These are phyloP conservation scores for Notodonta ziczac DNA, from an alignment of 2,888 invertebrate species.

Conservation along the genomic window DNA sequence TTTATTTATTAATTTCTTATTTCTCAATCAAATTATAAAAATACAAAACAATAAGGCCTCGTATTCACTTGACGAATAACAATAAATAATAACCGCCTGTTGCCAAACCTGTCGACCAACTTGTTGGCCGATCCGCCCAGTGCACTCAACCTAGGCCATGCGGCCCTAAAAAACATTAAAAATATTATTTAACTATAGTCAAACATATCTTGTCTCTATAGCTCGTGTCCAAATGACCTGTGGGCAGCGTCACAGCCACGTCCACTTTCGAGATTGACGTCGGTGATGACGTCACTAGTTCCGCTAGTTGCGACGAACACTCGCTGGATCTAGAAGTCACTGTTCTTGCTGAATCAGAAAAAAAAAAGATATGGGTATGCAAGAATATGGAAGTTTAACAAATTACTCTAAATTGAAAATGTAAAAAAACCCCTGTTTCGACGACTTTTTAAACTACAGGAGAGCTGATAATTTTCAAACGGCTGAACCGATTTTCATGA, in stretches of 20 bases:
- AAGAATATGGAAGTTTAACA: too few relatives aligned
- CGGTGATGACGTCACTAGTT: slow-evolving; percentile 68
- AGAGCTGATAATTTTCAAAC: too few relatives aligned
- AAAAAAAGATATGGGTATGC: too few relatives aligned
- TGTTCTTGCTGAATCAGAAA: slow-evolving; percentile 60
- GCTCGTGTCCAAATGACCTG: slow-evolving; percentile 66
- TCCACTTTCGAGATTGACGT: slow-evolving; percentile 71
- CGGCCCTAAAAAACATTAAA: background rate
- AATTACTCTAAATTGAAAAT: too few relatives aligned
- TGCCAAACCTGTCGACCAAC: background rate
- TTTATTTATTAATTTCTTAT: background rate
- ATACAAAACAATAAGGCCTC: background rate
- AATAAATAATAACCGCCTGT: background rate
- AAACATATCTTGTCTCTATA: slow-evolving; percentile 77
- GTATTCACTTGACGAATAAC: background rate
- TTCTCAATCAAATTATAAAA: background rate
- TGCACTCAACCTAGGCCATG: background rate
- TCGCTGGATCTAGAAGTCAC: slow-evolving; percentile 80
- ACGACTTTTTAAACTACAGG: too few relatives aligned
- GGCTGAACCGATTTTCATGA: too few relatives aligned
- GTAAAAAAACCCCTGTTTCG: too few relatives aligned
- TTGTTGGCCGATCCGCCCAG: background rate
- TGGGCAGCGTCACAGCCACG: slow-evolving; percentile 73
- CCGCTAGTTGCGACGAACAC: slow-evolving; percentile 71
- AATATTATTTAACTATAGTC: slow-evolving; percentile 69